Evolutionary conservation across 23 tunicate genomes (phyloP).

Genomic region (Ascidia mentula): DNA sequence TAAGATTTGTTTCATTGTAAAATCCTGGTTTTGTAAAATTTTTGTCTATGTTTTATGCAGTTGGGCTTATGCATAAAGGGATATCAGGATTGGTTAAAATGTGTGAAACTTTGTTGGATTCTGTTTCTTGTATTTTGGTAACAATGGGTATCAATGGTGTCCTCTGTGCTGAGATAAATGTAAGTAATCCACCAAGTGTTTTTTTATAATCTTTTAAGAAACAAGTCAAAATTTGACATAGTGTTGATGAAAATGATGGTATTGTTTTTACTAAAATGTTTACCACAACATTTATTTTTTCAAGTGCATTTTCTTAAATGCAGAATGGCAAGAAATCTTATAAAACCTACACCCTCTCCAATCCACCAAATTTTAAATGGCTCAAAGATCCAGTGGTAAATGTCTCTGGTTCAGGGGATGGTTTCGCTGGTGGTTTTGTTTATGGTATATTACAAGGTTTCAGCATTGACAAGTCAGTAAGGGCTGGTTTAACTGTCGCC

Average conservation of each 20-base stretch:
- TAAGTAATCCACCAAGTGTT: no score
- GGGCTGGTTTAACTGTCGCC: constrained; percentile 55
- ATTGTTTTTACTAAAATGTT: no score
- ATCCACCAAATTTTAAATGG: constrained; percentile 19
- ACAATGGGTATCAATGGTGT: constrained; percentile 63
- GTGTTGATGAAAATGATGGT: no score
- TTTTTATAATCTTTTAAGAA: no score
- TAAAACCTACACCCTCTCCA: constrained; percentile 21
- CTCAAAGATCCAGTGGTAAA: constrained; percentile 49
- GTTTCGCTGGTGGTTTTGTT: constrained; percentile 66
- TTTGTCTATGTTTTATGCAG: not conserved
- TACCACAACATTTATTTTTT: no score
- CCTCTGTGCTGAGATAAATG: not conserved
- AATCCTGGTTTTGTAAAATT: not conserved
- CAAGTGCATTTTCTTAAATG: not conserved
- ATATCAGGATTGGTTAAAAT: not conserved
- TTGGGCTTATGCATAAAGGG: not conserved
- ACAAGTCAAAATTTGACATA: no score
- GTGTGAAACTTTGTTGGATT: constrained; percentile 1
- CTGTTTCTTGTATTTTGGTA: constrained; percentile 32
- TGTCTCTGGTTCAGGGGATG: constrained; percentile 77
- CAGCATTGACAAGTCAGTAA: constrained; percentile 25
- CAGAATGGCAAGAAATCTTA: not conserved
- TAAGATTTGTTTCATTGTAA: not conserved
- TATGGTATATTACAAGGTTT: constrained; percentile 33